These are phyloP conservation scores for Cichlasoma orientale DNA, from an alignment of 2,797 vertebrate genomes.

Conservation along the genomic window DNA sequence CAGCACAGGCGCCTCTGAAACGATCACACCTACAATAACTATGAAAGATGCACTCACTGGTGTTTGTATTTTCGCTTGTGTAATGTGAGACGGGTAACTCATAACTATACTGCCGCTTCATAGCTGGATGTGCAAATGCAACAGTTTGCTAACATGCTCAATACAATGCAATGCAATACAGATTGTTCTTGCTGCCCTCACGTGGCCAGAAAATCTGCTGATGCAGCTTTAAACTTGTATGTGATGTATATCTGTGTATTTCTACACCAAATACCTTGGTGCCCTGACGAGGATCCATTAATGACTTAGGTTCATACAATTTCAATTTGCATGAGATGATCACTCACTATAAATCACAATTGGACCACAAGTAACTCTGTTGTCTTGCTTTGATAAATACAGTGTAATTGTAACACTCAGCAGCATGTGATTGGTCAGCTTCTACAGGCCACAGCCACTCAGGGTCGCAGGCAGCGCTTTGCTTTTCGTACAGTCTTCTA, in stretches of 20 bases:
- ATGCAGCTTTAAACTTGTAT: background rate
- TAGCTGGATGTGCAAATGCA: background rate
- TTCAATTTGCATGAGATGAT: background rate
- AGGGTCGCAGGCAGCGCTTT: slow-evolving; percentile 5
- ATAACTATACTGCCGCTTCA: background rate
- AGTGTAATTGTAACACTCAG: background rate
- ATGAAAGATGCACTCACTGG: background rate
- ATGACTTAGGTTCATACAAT: background rate
- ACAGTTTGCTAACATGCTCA: background rate
- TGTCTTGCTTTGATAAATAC: slow-evolving; percentile 19
- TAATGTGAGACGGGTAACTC: background rate
- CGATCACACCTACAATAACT: background rate
- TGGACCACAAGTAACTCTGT: background rate
- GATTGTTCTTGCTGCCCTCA: slow-evolving; percentile 4
- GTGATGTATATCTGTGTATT: background rate
- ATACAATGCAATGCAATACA: background rate
- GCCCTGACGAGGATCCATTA: slow-evolving; percentile 9
- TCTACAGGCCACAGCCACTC: background rate
- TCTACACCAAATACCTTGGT: background rate
- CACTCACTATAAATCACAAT: background rate
- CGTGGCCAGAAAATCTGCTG: background rate
- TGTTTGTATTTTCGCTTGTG: background rate
- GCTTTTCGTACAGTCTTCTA: slow-evolving; percentile 15
- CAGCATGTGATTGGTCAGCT: background rate
- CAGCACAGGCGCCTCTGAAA: background rate